Evolutionary conservation across 2,888 invertebrate genomes (phyloP).

Genomic region (Nezara viridula): DNA sequence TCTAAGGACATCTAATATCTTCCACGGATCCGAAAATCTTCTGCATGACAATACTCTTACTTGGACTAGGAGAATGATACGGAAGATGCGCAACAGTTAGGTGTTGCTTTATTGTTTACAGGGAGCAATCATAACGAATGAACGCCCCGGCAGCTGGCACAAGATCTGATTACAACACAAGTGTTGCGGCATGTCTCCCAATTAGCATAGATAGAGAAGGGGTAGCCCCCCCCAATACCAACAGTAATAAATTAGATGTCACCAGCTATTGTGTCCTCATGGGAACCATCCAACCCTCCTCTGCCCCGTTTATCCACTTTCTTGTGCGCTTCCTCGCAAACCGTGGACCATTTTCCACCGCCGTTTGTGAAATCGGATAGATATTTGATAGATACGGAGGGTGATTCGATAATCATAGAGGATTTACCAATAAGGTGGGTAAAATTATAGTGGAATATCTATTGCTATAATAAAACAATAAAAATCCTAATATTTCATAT

Average conservation of each 20-base stretch:
- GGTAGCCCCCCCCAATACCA: constrained; percentile 60
- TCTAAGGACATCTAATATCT: not conserved
- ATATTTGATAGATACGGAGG: not conserved
- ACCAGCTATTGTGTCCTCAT: constrained; percentile 62
- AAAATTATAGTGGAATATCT: no score
- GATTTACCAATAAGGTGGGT: not conserved
- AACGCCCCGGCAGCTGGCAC: constrained; percentile 31
- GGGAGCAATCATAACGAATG: constrained; percentile 49
- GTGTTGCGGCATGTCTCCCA: constrained; percentile 58
- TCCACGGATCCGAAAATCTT: not conserved
- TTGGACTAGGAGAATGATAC: not conserved
- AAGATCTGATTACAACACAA: constrained; percentile 60
- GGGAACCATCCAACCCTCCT: constrained; percentile 57
- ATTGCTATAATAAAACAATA: no score
- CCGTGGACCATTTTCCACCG: not conserved
- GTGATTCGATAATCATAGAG: not conserved
- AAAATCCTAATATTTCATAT: no score
- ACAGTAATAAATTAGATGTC: constrained; percentile 64
- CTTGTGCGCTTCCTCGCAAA: constrained; percentile 13
- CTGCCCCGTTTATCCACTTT: constrained; percentile 37
- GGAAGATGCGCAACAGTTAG: constrained; percentile 3
- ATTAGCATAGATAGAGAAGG: constrained; percentile 58
- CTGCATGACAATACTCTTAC: not conserved
- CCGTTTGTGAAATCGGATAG: not conserved
- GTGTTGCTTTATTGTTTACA: constrained; percentile 44